A percentile compares a stretch with the other conserved stretches of the same genome.
phyloP scores from a whole-genome alignment of 2,888 invertebrate genomes.

The Celastrina argiolus region DNA sequence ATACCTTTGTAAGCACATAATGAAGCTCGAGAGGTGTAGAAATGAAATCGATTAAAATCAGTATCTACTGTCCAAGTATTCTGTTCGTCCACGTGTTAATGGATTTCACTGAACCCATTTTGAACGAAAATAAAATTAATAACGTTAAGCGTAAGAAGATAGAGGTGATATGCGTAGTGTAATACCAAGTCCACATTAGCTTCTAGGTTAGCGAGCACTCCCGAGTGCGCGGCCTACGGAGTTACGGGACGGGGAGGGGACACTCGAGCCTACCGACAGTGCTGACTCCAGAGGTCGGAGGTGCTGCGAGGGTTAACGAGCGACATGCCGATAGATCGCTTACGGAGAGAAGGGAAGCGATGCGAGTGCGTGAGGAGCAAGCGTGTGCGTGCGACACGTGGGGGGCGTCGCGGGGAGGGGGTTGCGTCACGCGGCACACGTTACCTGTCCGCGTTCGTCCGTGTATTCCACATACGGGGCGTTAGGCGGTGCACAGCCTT shows the following conservation, averaged over 20 bases:
- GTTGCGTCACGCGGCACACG: conserved; percentile 67
- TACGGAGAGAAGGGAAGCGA: conserved; percentile 29
- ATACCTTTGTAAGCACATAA: conserved; percentile 14
- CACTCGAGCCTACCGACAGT: conserved; percentile 19
- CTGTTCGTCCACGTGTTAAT: background rate
- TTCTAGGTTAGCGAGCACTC: conserved; percentile 36
- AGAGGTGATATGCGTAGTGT: conserved; percentile 52
- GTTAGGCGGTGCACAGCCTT: conserved; percentile 88
- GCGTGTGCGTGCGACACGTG: conserved; percentile 23
- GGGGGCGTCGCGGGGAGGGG: conserved; percentile 26
- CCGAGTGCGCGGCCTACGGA: conserved; percentile 32
- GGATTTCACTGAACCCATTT: conserved; percentile 23
- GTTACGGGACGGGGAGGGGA: conserved; percentile 23
- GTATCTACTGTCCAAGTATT: conserved; percentile 15
- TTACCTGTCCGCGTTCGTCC: conserved; percentile 97
- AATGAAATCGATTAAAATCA: background rate
- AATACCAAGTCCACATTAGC: conserved; percentile 27
- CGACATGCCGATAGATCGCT: conserved; percentile 40
- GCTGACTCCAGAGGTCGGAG: conserved; percentile 23
- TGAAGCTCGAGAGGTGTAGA: background rate
- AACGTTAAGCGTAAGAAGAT: conserved; percentile 35
- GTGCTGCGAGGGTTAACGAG: conserved; percentile 42
- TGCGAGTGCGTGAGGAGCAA: conserved; percentile 28
- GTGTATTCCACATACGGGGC: conserved; percentile 97
- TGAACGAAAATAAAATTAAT: conserved; percentile 28